Base-by-base conservation (phyloP, 2,888 invertebrate species). In the Epinotia bilunana region DNA sequence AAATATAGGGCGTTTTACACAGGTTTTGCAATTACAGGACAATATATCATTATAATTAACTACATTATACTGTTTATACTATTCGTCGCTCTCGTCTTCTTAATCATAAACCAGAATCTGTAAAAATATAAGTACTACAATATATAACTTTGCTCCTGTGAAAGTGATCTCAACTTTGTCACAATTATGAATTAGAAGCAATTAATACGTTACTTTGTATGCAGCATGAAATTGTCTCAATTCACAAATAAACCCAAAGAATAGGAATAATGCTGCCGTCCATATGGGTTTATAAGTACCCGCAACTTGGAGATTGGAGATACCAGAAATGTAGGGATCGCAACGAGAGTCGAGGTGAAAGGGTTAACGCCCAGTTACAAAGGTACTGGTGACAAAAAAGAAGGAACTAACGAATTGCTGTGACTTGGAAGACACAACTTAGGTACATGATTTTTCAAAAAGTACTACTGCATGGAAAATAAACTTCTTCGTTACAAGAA, bases 111-210 rank as follows among this genome's bases (percentile, higher is more conserved):
- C 58, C 58, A 46, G 16, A 69, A 60, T 46, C 28, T 69, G 69
- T 69, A 69, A 69, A 69, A 69, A 69, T 69, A 69, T 69, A 69
- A 69, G 60, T 46, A 69, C 58, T 69, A 60, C 58, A 69, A 1
- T 1, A 20, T 69, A 58, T 69, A 69, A 33, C 18, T 65, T 65
- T 65, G 65, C 53, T 65, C 53, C 65, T 16, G 23, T 33, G 53
- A 65, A 63, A 65, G 49, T 53, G 49, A 28, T 71, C 61, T 49
- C 33, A 28, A 43, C 28, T 23, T 53, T 23, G 55, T 23, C 62
- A 6, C 12, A 39, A 55, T 71, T 55, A 62, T 16, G 11, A 62
- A 60, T 58, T 67, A 67, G 53, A 67, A 73, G 49, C 18, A 61
- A 71, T 65, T 65, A 71, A 53, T n/a, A n/a, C 16, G 49, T 61